phyloP scores from a whole-genome alignment of 2,113 vertebrate species.

The Pitta sordida region DNA sequence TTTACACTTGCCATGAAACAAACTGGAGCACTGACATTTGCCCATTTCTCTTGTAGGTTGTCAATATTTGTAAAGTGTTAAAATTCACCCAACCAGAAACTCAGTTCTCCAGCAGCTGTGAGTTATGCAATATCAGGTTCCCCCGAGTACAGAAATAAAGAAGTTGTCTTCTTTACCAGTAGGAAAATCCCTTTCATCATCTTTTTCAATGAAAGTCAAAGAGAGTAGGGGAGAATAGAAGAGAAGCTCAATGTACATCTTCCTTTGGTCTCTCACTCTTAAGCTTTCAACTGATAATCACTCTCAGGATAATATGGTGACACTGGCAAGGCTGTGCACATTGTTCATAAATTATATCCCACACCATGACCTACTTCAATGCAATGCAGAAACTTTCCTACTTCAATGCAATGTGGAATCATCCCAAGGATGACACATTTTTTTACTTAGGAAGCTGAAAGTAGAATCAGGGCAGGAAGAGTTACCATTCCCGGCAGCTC shows the following conservation, averaged over 20 bases:
- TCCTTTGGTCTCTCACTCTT: background rate
- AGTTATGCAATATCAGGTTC: background rate
- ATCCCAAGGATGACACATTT: background rate
- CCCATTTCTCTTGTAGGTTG: background rate
- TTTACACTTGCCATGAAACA: background rate
- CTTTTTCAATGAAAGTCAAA: background rate
- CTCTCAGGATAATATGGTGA: background rate
- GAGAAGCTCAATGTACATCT: background rate
- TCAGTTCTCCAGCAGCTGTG: background rate
- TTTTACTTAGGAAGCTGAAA: background rate
- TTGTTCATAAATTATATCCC: background rate
- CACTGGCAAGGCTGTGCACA: background rate
- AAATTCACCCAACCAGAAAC: conserved; percentile 33
- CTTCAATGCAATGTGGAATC: background rate
- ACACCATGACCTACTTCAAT: background rate
- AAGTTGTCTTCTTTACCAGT: background rate
- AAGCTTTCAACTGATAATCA: background rate
- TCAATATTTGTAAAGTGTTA: conserved; percentile 22
- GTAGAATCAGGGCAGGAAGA: background rate
- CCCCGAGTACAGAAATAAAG: background rate
- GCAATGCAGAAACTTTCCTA: background rate
- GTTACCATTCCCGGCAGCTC: background rate
- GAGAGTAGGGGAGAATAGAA: background rate
- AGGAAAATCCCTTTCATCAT: background rate
- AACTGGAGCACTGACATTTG: background rate